Evolutionary conservation across 2,113 vertebrate genomes (phyloP).

Genomic region (Ameiurus melas): DNA sequence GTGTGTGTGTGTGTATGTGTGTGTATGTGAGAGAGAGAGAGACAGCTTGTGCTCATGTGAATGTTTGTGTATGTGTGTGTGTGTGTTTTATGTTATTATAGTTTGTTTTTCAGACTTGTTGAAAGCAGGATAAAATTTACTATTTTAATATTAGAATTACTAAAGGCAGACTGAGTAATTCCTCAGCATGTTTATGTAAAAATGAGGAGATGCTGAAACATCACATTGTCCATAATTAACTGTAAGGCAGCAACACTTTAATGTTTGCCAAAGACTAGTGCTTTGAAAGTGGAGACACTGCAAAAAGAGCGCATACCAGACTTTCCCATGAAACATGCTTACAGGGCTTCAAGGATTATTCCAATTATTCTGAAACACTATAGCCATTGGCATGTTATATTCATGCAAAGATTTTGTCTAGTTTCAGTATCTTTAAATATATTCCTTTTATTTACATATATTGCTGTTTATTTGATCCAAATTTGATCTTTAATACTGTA

Average conservation of each 20-base stretch:
- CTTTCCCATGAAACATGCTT: constrained; percentile 18
- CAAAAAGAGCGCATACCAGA: constrained; percentile 4
- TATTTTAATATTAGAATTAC: background rate
- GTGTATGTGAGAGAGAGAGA: background rate
- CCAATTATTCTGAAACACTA: background rate
- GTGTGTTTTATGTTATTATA: background rate
- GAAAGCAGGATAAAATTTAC: constrained; percentile 13
- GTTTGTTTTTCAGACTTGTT: constrained; percentile 19
- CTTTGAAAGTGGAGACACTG: constrained; percentile 32
- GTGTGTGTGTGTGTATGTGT: background rate
- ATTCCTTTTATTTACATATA: background rate
- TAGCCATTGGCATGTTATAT: background rate
- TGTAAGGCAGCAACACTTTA: constrained; percentile 30
- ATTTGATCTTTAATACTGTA: background rate
- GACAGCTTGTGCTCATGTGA: background rate
- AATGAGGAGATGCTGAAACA: constrained; percentile 36
- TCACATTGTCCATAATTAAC: constrained; percentile 40
- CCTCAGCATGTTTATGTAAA: constrained; percentile 24
- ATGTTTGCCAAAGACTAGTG: constrained; percentile 4
- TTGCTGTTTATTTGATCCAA: background rate
- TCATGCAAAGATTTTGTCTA: background rate
- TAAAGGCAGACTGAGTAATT: background rate
- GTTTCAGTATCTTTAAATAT: background rate
- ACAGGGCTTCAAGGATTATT: background rate
- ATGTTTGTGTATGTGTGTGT: background rate